phyloP scores from a whole-genome alignment of 1,140 invertebrate species.

The Drosophila equinoxialis region DNA sequence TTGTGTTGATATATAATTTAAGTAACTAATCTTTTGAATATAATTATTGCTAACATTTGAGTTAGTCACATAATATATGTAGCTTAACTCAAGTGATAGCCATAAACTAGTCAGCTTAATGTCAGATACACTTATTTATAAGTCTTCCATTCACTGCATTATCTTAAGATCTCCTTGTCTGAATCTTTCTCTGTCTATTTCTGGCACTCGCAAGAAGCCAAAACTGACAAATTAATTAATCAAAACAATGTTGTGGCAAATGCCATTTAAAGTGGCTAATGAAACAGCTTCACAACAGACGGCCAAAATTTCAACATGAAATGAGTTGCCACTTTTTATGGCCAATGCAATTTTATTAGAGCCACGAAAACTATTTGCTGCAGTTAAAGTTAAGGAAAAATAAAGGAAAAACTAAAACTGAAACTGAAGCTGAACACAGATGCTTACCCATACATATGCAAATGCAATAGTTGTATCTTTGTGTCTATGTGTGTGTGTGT shows the following conservation, averaged over 20 bases:
- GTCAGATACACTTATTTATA: conserved; percentile 42
- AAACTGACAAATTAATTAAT: conserved; percentile 64
- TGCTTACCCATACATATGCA: conserved; percentile 60
- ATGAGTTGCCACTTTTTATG: conserved; percentile 69
- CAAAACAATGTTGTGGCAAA: conserved; percentile 73
- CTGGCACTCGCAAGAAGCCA: conserved; percentile 23
- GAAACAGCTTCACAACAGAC: conserved; percentile 48
- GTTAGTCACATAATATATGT: background rate
- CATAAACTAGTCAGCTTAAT: conserved; percentile 53
- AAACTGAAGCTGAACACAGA: conserved; percentile 28
- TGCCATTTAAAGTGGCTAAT: conserved; percentile 64
- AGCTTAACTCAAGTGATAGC: conserved; percentile 7
- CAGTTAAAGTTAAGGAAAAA: conserved; percentile 57
- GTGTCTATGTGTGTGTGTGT: conserved; percentile 28
- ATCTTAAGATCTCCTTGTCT: background rate
- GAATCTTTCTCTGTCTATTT: background rate
- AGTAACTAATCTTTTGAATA: too few species aligned
- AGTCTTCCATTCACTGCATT: background rate
- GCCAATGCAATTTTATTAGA: conserved; percentile 72
- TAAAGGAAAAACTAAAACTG: conserved; percentile 41
- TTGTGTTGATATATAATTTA: too few species aligned
- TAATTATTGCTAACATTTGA: too few species aligned
- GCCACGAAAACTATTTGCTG: conserved; percentile 59
- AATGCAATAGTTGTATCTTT: conserved; percentile 46
- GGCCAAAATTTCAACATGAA: conserved; percentile 39